Percentiles rank a stretch among this genome's conserved stretches.
Conservation (phyloP, 1,140 invertebrate genomes). For the Cotesia vestalis region DNA sequence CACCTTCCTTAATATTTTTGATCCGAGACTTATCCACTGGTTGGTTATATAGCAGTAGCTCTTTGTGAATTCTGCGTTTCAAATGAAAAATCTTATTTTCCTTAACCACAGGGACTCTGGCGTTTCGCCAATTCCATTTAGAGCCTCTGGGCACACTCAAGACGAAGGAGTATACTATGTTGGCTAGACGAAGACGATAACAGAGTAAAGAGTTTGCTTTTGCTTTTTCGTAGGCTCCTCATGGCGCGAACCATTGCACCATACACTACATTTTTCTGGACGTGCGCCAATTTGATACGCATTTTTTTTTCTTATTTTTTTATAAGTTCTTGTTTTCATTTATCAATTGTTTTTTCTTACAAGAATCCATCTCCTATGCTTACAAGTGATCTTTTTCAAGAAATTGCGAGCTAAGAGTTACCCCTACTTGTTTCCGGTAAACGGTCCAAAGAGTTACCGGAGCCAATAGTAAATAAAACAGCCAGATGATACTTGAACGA, state of each 20-base stretch:
- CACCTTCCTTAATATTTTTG: constrained; percentile 23
- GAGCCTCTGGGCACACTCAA: constrained; percentile 38
- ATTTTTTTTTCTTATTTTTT: constrained; percentile 21
- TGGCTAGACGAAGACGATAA: constrained; percentile 24
- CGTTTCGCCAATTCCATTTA: constrained; percentile 46
- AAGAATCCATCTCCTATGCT: not conserved
- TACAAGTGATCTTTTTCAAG: constrained; percentile 7
- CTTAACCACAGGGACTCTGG: constrained; percentile 42
- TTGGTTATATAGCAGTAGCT: constrained; percentile 15
- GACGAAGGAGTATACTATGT: constrained; percentile 30
- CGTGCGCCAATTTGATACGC: constrained; percentile 42
- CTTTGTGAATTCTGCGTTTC: constrained; percentile 42
- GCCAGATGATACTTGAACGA: not conserved
- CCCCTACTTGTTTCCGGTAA: constrained; percentile 5
- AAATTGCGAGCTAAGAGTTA: not conserved
- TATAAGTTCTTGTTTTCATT: not conserved
- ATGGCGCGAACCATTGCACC: constrained; percentile 35
- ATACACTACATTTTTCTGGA: constrained; percentile 39
- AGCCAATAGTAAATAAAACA: constrained; percentile 14
- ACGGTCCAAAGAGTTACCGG: not conserved
- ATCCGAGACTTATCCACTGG: constrained; percentile 22
- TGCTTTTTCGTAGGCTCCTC: constrained; percentile 29
- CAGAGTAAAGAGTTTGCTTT: constrained; percentile 26
- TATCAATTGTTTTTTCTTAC: not conserved
- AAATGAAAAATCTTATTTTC: constrained; percentile 49